A percentile compares a stretch with the other conserved stretches of the same genome.
phyloP scores from a whole-genome alignment of 2,113 vertebrate genomes.

The Oryzias woworae region DNA sequence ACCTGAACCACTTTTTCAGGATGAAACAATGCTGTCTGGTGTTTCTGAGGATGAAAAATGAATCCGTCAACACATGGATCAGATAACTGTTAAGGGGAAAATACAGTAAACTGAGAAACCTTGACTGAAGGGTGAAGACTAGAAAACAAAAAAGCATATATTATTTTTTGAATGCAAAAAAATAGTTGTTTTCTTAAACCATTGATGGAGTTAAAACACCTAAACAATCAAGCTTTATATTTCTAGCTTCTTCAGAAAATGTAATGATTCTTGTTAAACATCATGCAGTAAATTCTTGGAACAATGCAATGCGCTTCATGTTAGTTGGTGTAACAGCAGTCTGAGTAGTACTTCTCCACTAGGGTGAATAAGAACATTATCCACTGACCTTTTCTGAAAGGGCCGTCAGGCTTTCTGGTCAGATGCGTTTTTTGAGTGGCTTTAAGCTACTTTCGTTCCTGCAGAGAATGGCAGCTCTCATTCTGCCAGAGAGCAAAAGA shows the following conservation, averaged over 20 bases:
- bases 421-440: conserved; percentile 6
- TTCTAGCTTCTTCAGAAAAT: not conserved
- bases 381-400: conserved; percentile 37
- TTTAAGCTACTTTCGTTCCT: conserved; percentile 12
- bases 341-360: conserved; percentile 10
- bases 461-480: conserved; percentile 23
- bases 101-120: too few species aligned
- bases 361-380: conserved; percentile 29
- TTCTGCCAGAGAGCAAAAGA: conserved; percentile 27
- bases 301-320: conserved; percentile 2
- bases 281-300: not conserved
- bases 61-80: too few species aligned
- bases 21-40: too few species aligned
- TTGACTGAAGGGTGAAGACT: too few species aligned
- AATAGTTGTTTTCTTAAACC: too few species aligned
- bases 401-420: conserved; percentile 21
- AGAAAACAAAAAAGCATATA: too few species aligned
- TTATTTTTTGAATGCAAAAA: too few species aligned
- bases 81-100: too few species aligned
- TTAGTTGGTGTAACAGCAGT: not conserved
- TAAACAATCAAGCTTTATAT: too few species aligned
- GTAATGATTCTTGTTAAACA: conserved; percentile 3
- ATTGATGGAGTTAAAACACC: too few species aligned
- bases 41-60: too few species aligned
- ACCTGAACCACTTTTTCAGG: too few species aligned